Base-by-base conservation (phyloP, 2,797 vertebrate genomes). In the Acanthurus tractus region DNA sequence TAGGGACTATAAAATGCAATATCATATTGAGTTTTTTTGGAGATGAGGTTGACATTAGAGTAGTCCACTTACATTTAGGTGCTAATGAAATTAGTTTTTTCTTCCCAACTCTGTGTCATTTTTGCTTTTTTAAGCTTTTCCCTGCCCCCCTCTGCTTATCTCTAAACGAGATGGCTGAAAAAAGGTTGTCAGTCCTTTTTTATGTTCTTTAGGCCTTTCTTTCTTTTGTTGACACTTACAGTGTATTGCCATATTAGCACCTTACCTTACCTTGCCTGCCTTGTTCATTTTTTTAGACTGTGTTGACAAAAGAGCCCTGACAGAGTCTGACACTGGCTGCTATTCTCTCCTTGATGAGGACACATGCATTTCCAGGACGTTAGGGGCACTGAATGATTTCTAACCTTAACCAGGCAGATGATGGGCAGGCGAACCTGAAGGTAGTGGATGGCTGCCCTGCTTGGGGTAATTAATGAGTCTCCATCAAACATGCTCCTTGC, bases 391-490 rank as follows among this genome's bases (percentile, higher is more conserved):
- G 82, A 90, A 80, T 81, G 85, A 92, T 91, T 92, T 86, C 87
- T 91, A 86, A 86, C 89, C 86, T 87, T 67, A 90, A 86, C 57
- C 80, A 80, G 92, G 86, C 91, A 84, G 83, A 82, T 94, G 93
- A 94, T 84, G 74, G 90, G 83, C 89, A 90, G 80, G 82, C 46
- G 74, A 55, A 57, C 66, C 63, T 63, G 68, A 87, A 79, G 79
- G 76, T 84, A 71, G 70, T 14, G 46, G 74, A 78, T 75, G 74
- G 75, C 77, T 14, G 61, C 70, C 62, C 82, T 72, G 67, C 77
- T 74, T 57, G 11, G 59, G 78, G 84, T 93, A 93, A 93, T 94
- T 92, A 94, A 94, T 90, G 92, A 93, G 79, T 63, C 83, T 92
- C 81, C 84, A 76, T 93, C 92, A 89, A 82, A 80, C 61, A 25